Base-by-base conservation (phyloP, 2,113 vertebrate species). In the Eulemur rufifrons region DNA sequence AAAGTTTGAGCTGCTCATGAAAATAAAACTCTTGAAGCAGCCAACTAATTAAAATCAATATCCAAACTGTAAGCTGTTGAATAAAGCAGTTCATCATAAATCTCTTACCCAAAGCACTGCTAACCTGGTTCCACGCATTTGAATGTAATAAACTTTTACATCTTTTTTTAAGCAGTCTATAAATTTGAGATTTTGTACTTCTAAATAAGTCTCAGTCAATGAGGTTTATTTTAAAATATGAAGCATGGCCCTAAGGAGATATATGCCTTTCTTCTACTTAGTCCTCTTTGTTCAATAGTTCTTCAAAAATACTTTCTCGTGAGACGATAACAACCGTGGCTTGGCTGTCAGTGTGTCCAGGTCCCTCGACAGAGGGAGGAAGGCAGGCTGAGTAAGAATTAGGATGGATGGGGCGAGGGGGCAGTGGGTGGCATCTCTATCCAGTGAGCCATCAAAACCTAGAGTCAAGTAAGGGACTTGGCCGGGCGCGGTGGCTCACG, bases 31-130 rank as follows among this genome's bases (percentile, higher is more conserved):
- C 1, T 11, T 6, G 4, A 77, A 12, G 45, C 8, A 42, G 73
- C 23, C 64, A 37, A 21, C 7, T 1, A 27, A 32, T 42, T 18
- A 52, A 66, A 68, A 52, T 47, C 69, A 18, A 21, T 1, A 37
- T 2, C 25, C 39, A 12, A 54, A 54, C 42, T 0, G 1, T 1
- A 7, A 42, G 74, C 6, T 4, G 2, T 6, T 6, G 61, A 52
- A 42, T 23, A 6, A n/a, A 50, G 81, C 6, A 11, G 45, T 0
- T 8, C 63, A 34, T 5, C 17, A 10, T 17, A 13, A 10, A 20
- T 32, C 56, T 25, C 76, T 25, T 25, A 50, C 0, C 27, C 17
- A 20, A 39, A 42, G 10, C 11, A 3, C 42, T 4, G 69, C 9
- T 29, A 12, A 39, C 25, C 4, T 11, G 42, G 66, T 0, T 11